Evolutionary conservation across 2,113 vertebrate species (phyloP), one percentile per base, ranked within the genome.

Genomic region (Chloroceryle aenea): DNA sequence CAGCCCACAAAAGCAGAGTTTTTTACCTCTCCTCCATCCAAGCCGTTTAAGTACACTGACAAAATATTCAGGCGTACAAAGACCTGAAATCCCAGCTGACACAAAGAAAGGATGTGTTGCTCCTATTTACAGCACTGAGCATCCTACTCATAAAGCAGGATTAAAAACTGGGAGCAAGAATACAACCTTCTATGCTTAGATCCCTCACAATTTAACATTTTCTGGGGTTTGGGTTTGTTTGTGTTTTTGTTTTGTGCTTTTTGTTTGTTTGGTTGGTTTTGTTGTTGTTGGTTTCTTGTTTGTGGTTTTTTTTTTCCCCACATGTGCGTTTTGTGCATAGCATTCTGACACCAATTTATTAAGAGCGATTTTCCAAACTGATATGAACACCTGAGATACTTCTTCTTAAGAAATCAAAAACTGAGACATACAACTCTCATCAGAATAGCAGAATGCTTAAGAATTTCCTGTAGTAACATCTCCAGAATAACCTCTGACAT

Each of bases 281-380:
- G 38, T 40, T 40, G 8, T 40, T 40, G 38, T 40, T 40, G 8
- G 38, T 8, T 40, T 40, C 12, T 40, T 9, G 38, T 40, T 40
- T 40, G 43, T 38, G 43, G 0, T 5, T 0, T 45, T 66, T n/a
- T 47, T 17, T 7, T 12, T 23, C 48, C 23, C 12, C 9, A 59
- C 14, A 3, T 2, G 3, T 14, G 15, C 25, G 47, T 79, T 62
- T 45, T 0, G 0, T 9, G 25, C 12, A 89, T 48, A 83, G 36
- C 36, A 80, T 62, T 83, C 40, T 59, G 47, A 76, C 66, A 78
- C 12, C 22, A 90, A 32, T 8, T 71, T 38, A 63, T 3, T 18
- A 55, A 22, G 17, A 84, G 7, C 53, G 9, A 86, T 67, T 74
- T 85, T 86, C 50, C 20, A 29, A 73, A 69, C 17, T 42, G 10